Percentiles rank a stretch among this genome's conserved stretches.
Evolutionary conservation across 2,888 invertebrate species (phyloP).

Genomic region (Anagyrus pseudococci): DNA sequence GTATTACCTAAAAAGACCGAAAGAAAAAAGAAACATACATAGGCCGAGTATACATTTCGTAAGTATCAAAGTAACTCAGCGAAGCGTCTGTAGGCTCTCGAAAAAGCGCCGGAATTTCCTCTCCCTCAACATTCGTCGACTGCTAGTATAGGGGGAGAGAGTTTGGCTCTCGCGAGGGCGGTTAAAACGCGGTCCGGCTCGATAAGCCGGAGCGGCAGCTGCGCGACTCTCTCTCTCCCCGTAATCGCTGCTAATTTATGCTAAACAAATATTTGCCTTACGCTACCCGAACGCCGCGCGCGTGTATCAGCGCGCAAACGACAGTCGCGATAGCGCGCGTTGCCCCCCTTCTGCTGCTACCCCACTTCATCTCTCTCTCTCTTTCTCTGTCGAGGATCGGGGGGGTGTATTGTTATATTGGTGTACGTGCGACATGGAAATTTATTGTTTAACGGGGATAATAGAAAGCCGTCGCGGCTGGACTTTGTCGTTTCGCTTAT

Average conservation of each 20-base stretch:
- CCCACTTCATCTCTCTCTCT: neutral
- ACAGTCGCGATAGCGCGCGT: conserved; percentile 8
- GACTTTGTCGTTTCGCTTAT: conserved; percentile 7
- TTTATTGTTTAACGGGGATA: conserved; percentile 24
- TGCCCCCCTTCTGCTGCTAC: neutral
- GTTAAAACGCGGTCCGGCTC: too few relatives aligned
- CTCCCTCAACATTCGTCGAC: too few relatives aligned
- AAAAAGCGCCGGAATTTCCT: too few relatives aligned
- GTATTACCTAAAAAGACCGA: too few relatives aligned
- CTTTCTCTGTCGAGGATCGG: neutral
- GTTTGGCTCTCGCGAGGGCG: too few relatives aligned
- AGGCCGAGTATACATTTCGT: too few relatives aligned
- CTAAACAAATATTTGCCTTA: conserved; percentile 45
- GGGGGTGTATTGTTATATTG: too few relatives aligned
- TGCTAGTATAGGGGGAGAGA: too few relatives aligned
- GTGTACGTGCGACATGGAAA: neutral
- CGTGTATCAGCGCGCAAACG: neutral
- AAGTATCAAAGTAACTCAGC: too few relatives aligned
- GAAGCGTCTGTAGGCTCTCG: too few relatives aligned
- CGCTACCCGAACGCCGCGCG: conserved; percentile 16
- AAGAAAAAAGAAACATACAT: too few relatives aligned
- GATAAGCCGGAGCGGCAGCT: conserved; percentile 32
- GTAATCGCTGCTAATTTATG: conserved; percentile 46
- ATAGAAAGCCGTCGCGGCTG: conserved; percentile 8
- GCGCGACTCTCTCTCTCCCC: conserved; percentile 14